These are phyloP conservation scores for Pentamera pediparva DNA, from an alignment of 53 echinoderm and acorn worm genomes.

Conservation along the genomic window DNA sequence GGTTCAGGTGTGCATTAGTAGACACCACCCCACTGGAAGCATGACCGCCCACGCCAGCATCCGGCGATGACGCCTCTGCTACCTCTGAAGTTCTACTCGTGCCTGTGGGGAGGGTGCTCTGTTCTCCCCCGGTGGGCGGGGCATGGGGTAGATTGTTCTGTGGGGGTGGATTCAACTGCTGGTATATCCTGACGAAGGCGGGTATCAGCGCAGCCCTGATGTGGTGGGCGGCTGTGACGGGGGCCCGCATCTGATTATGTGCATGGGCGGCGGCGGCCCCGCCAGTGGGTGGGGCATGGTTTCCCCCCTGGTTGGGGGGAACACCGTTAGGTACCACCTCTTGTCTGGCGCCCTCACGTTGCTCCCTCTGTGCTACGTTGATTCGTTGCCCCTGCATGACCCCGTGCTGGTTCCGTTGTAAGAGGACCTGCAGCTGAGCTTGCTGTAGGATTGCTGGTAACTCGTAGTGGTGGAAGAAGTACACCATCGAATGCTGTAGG, in stretches of 20 bases:
- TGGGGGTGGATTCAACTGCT: background rate
- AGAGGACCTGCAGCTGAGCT: constrained; percentile 82
- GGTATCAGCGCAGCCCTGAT: too few species aligned
- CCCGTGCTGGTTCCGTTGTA: constrained; percentile 96
- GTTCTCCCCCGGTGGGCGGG: background rate
- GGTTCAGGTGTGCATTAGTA: constrained; percentile 8
- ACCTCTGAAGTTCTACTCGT: background rate
- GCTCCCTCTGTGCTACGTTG: constrained; percentile 55
- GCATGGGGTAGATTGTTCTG: constrained; percentile 21
- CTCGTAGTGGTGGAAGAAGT: constrained; percentile 99
- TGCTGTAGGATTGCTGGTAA: constrained; percentile 94
- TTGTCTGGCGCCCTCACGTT: background rate
- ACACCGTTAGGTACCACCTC: background rate
- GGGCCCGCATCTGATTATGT: background rate
- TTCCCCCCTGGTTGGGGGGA: background rate
- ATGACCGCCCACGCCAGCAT: background rate
- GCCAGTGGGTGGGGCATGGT: too few species aligned
- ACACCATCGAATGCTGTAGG: constrained; percentile 99
- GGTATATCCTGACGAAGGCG: constrained; percentile 12
- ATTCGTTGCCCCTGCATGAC: constrained; percentile 77
- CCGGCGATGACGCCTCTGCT: background rate
- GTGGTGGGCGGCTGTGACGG: background rate
- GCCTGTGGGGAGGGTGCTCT: background rate
- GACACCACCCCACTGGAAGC: constrained; percentile 1
- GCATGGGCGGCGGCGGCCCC: background rate